Evolutionary conservation across 2,888 invertebrate species (phyloP).

Genomic region (Lomographa bimaculata): DNA sequence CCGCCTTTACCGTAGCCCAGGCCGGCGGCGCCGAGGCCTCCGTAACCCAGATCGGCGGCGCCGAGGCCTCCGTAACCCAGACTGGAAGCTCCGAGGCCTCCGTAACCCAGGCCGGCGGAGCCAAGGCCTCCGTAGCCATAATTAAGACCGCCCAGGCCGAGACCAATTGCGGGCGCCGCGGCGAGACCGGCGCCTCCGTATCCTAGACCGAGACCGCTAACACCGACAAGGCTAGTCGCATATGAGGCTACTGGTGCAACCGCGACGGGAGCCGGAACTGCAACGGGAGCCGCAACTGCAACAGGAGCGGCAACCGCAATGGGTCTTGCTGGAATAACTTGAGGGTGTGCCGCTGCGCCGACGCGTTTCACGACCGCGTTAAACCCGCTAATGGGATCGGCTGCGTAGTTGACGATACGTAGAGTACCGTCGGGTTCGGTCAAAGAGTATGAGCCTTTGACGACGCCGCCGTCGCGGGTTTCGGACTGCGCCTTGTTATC

Average conservation of each 20-base stretch:
- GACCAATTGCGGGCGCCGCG: constrained; percentile 21
- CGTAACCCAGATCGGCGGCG: constrained; percentile 21
- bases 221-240: constrained; percentile 21
- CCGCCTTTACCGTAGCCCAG: constrained; percentile 9
- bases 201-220: constrained; percentile 34
- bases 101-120: constrained; percentile 14
- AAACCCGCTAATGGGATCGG: constrained; percentile 68
- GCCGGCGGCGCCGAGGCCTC: constrained; percentile 17
- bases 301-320: constrained; percentile 32
- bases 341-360: constrained; percentile 65
- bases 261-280: constrained; percentile 7
- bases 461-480: constrained; percentile 68
- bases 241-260: constrained; percentile 32
- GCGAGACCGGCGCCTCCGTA: constrained; percentile 16
- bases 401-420: constrained; percentile 70
- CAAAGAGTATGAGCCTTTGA: constrained; percentile 74
- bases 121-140: constrained; percentile 21
- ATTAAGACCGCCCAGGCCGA: constrained; percentile 28
- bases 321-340: constrained; percentile 28
- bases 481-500: constrained; percentile 76
- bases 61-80: constrained; percentile 11
- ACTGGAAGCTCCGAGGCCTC: constrained; percentile 16
- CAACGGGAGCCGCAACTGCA: constrained; percentile 36
- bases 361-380: constrained; percentile 74
- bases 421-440: constrained; percentile 74